Evolutionary conservation across 2,113 vertebrate genomes (phyloP).

Genomic region (Machaerirhynchus nigripectus): DNA sequence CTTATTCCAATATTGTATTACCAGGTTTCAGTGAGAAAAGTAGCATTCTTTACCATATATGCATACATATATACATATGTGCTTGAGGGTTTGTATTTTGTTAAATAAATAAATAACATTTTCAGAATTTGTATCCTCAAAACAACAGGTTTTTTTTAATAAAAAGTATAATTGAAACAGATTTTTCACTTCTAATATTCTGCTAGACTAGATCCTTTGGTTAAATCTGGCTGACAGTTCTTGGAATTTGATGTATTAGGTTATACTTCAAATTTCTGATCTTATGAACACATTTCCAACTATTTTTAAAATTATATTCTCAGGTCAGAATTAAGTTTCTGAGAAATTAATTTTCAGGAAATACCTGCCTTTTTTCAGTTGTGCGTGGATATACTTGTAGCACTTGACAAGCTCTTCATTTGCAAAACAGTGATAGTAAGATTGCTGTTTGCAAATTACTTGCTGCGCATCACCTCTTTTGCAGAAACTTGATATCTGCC

Average conservation of each 20-base stretch:
- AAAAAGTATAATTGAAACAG: background rate
- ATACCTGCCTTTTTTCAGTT: background rate
- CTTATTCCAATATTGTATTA: background rate
- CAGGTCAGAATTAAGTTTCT: background rate
- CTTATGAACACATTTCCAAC: background rate
- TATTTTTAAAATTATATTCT: background rate
- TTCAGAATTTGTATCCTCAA: background rate
- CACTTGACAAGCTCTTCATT: background rate
- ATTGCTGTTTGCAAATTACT: background rate
- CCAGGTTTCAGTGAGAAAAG: background rate
- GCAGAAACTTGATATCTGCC: background rate
- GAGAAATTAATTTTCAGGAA: background rate
- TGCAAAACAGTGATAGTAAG: background rate
- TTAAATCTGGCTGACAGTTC: background rate
- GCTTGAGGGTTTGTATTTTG: background rate
- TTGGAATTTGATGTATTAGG: background rate
- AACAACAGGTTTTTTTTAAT: background rate
- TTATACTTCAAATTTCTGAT: background rate
- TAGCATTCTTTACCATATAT: background rate
- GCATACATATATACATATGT: too few relatives aligned
- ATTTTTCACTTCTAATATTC: background rate
- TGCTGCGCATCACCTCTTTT: background rate
- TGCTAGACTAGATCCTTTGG: background rate
- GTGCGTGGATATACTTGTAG: background rate
- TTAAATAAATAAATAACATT: background rate